Evolutionary conservation across 2,113 vertebrate species (phyloP).

Genomic region (Perca flavescens): DNA sequence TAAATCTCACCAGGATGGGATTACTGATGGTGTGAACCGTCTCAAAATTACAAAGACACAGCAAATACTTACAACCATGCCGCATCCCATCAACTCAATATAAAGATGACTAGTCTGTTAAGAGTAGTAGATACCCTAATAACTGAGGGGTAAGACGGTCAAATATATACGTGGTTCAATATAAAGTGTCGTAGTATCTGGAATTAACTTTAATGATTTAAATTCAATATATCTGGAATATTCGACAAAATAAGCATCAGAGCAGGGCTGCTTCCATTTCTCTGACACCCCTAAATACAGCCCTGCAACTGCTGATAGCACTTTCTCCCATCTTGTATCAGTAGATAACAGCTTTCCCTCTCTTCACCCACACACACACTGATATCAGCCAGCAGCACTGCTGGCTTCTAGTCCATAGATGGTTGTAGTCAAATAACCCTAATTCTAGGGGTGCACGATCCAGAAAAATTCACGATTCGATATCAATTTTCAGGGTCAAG

Average conservation of each 20-base stretch:
- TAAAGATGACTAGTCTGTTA: background rate
- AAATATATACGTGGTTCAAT: background rate
- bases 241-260: background rate
- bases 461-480: too few species aligned
- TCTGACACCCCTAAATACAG: constrained; percentile 7
- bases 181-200: background rate
- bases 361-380: constrained; percentile 30
- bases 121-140: background rate
- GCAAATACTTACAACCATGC: too few species aligned
- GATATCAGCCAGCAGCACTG: background rate
- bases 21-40: too few species aligned
- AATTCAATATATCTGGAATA: constrained; percentile 6
- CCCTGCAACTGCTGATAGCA: constrained; percentile 54
- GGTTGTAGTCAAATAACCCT: background rate
- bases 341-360: constrained; percentile 70
- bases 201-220: background rate
- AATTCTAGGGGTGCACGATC: background rate
- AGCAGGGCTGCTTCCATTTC: background rate
- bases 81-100: background rate
- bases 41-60: too few species aligned
- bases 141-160: background rate
- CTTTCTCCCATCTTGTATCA: constrained; percentile 23
- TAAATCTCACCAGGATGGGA: too few species aligned
- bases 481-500: too few species aligned
- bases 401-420: background rate